Evolutionary conservation across 2,888 invertebrate genomes (phyloP), one percentile per base, ranked within the genome.

Genomic region (Conistra vaccinii): DNA sequence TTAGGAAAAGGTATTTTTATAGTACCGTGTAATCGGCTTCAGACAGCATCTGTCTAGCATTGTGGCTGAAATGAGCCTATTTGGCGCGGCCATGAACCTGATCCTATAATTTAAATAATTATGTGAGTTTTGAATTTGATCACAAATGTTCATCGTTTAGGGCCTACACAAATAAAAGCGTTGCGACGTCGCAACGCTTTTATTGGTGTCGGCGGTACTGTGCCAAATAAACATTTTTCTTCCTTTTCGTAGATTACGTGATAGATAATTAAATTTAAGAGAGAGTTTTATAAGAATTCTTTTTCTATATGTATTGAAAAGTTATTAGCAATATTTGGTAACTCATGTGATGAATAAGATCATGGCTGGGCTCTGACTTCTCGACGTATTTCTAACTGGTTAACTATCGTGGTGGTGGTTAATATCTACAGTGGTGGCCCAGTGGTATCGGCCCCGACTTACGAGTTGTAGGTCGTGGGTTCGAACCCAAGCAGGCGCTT

Each of bases 281-380:
- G n/a, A 20, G 14, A 61, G 39, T 17, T 35, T 2, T 4, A 3
- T 32, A 32, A 6, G 35, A 35, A 35, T 35, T 35, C 6, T 35
- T 35, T 32, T 5, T 35, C 5, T 9, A 35, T 1, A 35, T 35
- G 35, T 35, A 39, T 39, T 39, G 10, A 39, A 39, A 32, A 23
- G 51, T 2, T 39, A 6, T 23, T 14, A 29, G 29, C 17, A 55
- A 39, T 51, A 67, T 58, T 58, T 51, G 68, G 75, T 77, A 68
- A 76, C 68, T 42, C 7, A 1, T 66, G 12, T 74, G 20, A 32
- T 32, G 5, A n/a, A 55, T 42, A 39, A 39, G 0, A 35, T n/a
- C 14, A 74, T 76, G 78, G 69, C 76, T 26, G 29, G 17, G 7
- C 32, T 45, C 10, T 29, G 29, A 55, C 32, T 74, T 53, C 3